Conservation (phyloP, 2,113 vertebrate genomes). For the Porphyrio hochstetteri region DNA sequence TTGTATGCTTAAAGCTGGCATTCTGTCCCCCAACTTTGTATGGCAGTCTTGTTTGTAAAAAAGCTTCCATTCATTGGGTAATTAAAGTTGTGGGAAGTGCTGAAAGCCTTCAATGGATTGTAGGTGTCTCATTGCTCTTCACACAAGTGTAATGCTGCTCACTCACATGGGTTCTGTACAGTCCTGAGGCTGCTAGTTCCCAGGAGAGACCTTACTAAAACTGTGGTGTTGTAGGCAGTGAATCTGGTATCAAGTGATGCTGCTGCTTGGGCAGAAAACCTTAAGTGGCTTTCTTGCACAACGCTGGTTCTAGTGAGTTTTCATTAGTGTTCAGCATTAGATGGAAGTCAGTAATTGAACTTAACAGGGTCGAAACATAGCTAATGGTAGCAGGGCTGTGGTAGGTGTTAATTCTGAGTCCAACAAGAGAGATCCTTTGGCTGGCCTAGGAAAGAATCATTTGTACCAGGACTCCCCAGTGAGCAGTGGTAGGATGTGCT, state of each 20-base stretch:
- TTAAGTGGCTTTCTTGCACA: background rate
- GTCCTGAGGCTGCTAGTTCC: background rate
- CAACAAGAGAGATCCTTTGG: background rate
- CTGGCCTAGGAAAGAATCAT: background rate
- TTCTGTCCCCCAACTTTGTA: background rate
- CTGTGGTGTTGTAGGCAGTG: background rate
- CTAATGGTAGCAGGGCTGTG: background rate
- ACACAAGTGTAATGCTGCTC: background rate
- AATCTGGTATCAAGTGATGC: rapidly evolving
- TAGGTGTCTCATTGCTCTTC: background rate
- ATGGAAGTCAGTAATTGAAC: background rate
- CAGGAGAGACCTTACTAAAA: background rate
- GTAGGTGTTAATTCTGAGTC: background rate
- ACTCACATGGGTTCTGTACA: background rate
- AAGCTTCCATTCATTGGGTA: background rate
- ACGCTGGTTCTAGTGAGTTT: background rate
- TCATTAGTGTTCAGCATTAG: background rate
- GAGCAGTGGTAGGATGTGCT: background rate
- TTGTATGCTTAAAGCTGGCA: background rate
- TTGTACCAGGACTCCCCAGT: background rate
- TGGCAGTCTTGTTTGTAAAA: background rate
- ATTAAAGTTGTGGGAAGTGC: background rate
- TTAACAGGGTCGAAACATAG: background rate
- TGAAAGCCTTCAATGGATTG: background rate
- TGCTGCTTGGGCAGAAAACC: background rate